These are phyloP conservation scores for Microtus oregoni DNA, from an alignment of 2,113 vertebrate species.

Conservation along the genomic window DNA sequence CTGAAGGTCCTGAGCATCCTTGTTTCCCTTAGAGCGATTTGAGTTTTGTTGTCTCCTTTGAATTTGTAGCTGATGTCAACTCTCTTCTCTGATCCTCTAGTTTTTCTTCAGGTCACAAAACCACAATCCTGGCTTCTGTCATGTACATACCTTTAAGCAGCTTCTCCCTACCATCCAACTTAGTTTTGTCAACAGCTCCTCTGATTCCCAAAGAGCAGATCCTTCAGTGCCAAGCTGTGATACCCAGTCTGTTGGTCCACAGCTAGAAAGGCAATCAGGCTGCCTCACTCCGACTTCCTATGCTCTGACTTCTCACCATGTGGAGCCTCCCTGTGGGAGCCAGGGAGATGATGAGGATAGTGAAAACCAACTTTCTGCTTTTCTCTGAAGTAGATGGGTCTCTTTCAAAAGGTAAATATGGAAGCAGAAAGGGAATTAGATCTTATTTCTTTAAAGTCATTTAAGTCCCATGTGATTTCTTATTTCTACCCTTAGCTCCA, in stretches of 20 bases:
- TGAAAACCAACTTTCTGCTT: neutral
- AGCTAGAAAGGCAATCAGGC: neutral
- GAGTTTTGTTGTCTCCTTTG: neutral
- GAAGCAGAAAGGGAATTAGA: neutral
- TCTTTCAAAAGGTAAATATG: neutral
- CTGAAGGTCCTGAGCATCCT: neutral
- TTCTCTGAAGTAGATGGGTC: neutral
- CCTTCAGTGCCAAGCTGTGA: neutral
- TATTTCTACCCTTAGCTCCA: neutral
- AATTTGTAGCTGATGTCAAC: neutral
- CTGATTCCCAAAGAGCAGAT: neutral
- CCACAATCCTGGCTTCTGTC: neutral
- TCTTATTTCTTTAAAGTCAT: neutral
- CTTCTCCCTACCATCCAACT: neutral
- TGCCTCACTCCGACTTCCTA: neutral
- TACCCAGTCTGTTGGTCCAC: neutral
- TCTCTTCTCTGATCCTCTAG: neutral
- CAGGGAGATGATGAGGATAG: neutral
- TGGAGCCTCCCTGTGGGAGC: neutral
- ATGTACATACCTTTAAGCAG: neutral
- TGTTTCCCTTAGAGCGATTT: neutral
- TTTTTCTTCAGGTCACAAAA: neutral
- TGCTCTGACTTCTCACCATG: no score
- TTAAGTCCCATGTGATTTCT: neutral
- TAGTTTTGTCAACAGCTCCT: neutral